Evolutionary conservation across 2,113 vertebrate species (phyloP).

Genomic region (Noturus placidus): DNA sequence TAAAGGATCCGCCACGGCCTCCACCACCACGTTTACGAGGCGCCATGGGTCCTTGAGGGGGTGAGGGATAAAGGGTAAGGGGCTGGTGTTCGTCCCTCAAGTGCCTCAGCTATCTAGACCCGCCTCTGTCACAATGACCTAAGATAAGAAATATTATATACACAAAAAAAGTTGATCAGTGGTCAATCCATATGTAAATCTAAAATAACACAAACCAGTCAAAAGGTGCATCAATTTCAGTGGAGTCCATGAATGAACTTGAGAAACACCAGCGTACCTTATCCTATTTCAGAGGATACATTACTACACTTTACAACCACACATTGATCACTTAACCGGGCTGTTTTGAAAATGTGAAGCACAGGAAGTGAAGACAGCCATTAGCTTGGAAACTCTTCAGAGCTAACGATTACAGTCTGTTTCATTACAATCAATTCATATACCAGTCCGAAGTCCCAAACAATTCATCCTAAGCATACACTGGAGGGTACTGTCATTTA

Average conservation of each 20-base stretch:
- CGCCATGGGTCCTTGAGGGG: constrained; percentile 78
- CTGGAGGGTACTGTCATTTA: not conserved
- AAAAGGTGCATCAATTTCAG: not conserved
- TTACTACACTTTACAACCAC: constrained; percentile 17
- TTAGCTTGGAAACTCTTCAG: not conserved
- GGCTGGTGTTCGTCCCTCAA: constrained; percentile 63
- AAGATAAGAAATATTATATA: constrained; percentile 1
- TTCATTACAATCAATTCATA: not conserved
- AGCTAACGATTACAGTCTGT: not conserved
- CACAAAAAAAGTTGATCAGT: not conserved
- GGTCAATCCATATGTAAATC: not conserved
- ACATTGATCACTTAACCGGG: not conserved
- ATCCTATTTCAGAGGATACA: constrained; percentile 26
- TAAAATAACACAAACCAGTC: constrained; percentile 15
- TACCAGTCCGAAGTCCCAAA: not conserved
- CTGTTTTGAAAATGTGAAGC: not conserved
- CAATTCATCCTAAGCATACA: not conserved
- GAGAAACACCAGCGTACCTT: not conserved
- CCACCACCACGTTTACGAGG: constrained; percentile 88
- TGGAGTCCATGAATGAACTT: not conserved
- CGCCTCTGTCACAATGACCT: constrained; percentile 70
- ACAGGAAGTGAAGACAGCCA: not conserved
- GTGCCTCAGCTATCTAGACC: constrained; percentile 63
- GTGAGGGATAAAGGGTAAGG: constrained; percentile 59
- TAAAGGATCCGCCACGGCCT: constrained; percentile 84